Base-by-base conservation (phyloP, 30 jellyfish, hydroid and myxozoan species). In the Aurelia coerulea region DNA sequence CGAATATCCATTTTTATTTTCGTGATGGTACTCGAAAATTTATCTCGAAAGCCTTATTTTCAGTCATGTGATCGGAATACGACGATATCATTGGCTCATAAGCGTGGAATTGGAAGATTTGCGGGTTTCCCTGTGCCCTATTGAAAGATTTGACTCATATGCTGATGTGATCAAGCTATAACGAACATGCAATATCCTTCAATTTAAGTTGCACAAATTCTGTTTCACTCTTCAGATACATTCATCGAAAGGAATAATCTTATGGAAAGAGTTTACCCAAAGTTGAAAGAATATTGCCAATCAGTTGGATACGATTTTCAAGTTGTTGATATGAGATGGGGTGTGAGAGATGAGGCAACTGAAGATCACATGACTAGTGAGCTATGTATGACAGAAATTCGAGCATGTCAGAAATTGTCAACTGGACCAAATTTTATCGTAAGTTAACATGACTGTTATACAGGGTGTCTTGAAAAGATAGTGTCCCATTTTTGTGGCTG, bases 321-420 rank as follows among this genome's bases (percentile, higher is more conserved):
- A 78, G 98, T 92, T 65, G 98, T 92, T 51, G 98, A 92, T 62
- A 92, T 92, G 98, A 88, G 98, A 14, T 92, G 98, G 98, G 98
- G 98, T 64, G 96, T 92, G 2, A 74, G 98, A 29, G 98, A 92
- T 76, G 98, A 92, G 73, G 98, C 98, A 1, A 92, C 98, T 0
- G 98, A 91, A 80, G 98, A 92, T 69, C 98, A 92, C 93, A 87
- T 92, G 98, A 92, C 98, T 19, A 66, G 91, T 49, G 98, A 92
- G 37, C 81, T 92, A 9, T 92, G 98, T 81, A 81, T 92, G 96
- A 86, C 92, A 63, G 98, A 92, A 76, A 68, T 92, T 10, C 65
- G 89, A 63, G 95, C 90, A 13, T 92, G 98, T 50, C 98, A 92
- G 74, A 70, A 87, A 64, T 64, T 92, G 51, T 92, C 98, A 41